Conservation (phyloP, 2,797 vertebrate species). For the Poliocrania exsul region DNA sequence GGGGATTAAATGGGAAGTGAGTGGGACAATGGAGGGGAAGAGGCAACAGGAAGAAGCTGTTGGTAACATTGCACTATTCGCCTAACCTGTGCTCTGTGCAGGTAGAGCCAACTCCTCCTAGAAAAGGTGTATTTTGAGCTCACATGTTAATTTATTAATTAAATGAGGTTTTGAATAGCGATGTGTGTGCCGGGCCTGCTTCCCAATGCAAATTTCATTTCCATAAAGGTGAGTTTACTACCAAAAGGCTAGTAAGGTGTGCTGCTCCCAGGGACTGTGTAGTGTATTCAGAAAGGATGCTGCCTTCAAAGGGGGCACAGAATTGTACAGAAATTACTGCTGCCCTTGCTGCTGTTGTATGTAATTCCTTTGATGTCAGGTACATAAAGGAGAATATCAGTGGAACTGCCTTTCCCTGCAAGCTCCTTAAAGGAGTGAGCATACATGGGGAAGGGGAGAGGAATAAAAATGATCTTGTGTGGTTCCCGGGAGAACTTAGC, state of each 20-base stretch:
- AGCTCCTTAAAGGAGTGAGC: background rate
- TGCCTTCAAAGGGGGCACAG: background rate
- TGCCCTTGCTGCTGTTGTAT: background rate
- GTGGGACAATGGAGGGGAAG: background rate
- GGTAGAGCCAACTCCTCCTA: background rate
- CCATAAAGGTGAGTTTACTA: background rate
- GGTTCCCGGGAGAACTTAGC: background rate
- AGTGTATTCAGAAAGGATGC: background rate
- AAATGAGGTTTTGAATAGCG: rapidly evolving
- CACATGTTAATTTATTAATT: background rate
- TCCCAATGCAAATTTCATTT: background rate
- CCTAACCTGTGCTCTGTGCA: slow-evolving; percentile 8
- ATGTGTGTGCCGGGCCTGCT: background rate
- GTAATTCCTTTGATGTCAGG: background rate
- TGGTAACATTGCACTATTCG: background rate
- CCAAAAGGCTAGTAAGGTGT: background rate
- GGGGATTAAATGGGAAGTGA: background rate
- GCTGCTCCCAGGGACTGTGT: background rate
- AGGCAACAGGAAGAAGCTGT: background rate
- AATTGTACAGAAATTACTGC: background rate
- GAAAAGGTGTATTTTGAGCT: background rate
- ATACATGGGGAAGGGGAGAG: background rate
- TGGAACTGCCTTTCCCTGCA: background rate
- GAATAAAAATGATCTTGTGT: background rate
- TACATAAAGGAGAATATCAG: background rate